phyloP scores from a whole-genome alignment of 1,140 invertebrate species.

The Paraescarpia echinospica region DNA sequence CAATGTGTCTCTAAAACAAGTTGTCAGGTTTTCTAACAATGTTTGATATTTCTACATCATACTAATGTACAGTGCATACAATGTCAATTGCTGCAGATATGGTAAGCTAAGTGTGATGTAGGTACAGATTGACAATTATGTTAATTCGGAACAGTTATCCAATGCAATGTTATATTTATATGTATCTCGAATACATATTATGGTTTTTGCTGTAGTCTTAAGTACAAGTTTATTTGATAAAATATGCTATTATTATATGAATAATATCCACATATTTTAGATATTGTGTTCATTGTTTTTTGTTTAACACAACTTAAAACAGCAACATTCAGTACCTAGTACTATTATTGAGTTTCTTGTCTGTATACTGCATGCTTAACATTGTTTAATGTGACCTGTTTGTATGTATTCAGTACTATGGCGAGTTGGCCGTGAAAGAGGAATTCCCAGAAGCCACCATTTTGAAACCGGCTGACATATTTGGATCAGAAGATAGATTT shows the following conservation, averaged over 20 bases:
- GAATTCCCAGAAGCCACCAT: constrained; percentile 97
- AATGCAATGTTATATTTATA: background rate
- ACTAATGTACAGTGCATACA: background rate
- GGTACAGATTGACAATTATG: too few relatives aligned
- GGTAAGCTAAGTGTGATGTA: too few relatives aligned
- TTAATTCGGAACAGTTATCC: background rate
- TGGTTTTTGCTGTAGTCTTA: too few relatives aligned
- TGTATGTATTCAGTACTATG: constrained; percentile 63
- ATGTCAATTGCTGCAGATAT: too few relatives aligned
- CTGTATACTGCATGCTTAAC: background rate
- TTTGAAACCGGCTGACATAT: constrained; percentile 86
- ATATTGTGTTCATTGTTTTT: background rate
- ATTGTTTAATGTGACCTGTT: background rate
- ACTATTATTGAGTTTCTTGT: background rate
- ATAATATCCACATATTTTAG: background rate
- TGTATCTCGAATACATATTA: too few relatives aligned
- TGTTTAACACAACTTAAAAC: background rate
- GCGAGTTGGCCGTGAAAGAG: constrained; percentile 84
- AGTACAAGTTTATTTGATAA: background rate
- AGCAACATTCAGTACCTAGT: background rate
- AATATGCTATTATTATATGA: background rate
- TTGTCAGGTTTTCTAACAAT: background rate
- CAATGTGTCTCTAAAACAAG: background rate
- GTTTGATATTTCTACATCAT: background rate
- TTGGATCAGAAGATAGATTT: constrained; percentile 86